Evolutionary conservation across 2,113 vertebrate species (phyloP).

Genomic region (Pachypanchax playfairii): DNA sequence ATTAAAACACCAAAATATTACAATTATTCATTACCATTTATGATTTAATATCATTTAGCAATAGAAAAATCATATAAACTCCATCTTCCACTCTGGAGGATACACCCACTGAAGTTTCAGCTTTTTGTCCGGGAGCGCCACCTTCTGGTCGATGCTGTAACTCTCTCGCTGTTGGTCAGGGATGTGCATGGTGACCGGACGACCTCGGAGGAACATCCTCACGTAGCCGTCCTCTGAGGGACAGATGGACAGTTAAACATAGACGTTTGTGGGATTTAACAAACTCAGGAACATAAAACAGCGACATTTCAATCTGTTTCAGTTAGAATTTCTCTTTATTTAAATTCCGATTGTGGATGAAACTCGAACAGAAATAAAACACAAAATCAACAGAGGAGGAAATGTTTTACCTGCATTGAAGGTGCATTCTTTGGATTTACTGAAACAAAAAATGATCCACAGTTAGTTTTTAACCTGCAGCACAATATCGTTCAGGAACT

Average conservation of each 20-base stretch:
- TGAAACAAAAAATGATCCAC: conserved; percentile 59
- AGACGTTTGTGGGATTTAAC: background rate
- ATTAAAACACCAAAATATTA: too few species aligned
- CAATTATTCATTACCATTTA: too few species aligned
- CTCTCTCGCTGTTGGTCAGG: conserved; percentile 79
- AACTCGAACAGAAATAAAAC: background rate
- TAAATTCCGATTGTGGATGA: background rate
- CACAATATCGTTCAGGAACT: too few species aligned
- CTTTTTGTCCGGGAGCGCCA: conserved; percentile 80
- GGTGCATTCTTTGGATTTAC: conserved; percentile 89
- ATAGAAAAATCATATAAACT: too few species aligned
- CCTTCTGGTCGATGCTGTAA: conserved; percentile 85
- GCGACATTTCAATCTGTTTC: too few species aligned
- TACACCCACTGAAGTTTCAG: conserved; percentile 94
- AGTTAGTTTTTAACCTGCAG: too few species aligned
- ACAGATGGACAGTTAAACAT: background rate
- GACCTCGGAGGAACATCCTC: conserved; percentile 90
- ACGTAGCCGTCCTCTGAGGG: conserved; percentile 87
- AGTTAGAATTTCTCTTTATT: too few species aligned
- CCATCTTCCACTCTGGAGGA: conserved; percentile 72
- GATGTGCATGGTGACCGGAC: conserved; percentile 88
- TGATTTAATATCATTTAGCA: too few species aligned
- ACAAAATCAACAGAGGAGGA: background rate
- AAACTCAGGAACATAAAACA: background rate
- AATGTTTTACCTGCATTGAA: conserved; percentile 80